phyloP scores from a whole-genome alignment of 2,888 invertebrate species.

The Cosmia pyralina region DNA sequence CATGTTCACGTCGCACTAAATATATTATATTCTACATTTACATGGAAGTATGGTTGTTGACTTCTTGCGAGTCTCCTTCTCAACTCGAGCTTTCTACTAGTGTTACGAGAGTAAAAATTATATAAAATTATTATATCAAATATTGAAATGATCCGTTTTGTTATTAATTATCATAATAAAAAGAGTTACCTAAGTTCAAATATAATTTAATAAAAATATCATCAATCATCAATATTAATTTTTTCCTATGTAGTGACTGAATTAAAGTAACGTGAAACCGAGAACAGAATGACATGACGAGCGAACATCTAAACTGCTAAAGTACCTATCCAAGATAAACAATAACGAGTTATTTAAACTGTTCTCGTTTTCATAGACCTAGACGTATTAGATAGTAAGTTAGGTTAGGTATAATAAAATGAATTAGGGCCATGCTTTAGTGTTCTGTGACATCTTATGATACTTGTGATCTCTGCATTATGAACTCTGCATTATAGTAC shows the following conservation, averaged over 20 bases:
- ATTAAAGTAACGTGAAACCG: conserved; percentile 47
- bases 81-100: conserved; percentile 88
- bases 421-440: conserved; percentile 76
- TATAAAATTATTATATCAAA: conserved; percentile 50
- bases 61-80: conserved; percentile 86
- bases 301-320: not conserved
- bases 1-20: conserved; percentile 52
- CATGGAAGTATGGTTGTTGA: conserved; percentile 85
- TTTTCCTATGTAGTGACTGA: conserved; percentile 69
- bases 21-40: conserved; percentile 51
- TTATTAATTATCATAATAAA: conserved; percentile 20
- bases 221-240: conserved; percentile 29
- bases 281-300: conserved; percentile 38
- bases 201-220: conserved; percentile 29
- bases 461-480: conserved; percentile 72
- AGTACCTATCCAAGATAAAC: conserved; percentile 1
- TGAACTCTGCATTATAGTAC: conserved; percentile 54
- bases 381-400: conserved; percentile 50
- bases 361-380: conserved; percentile 47
- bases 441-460: conserved; percentile 77
- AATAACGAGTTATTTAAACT: conserved; percentile 10
- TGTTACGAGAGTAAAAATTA: conserved; percentile 68
- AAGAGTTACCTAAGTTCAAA: conserved; percentile 29
- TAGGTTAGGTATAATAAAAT: conserved; percentile 58
- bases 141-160: conserved; percentile 29